Percentiles rank a stretch among this genome's conserved stretches.
Evolutionary conservation across 1,140 invertebrate genomes (phyloP).

Genomic region (Temnothorax longispinosus): DNA sequence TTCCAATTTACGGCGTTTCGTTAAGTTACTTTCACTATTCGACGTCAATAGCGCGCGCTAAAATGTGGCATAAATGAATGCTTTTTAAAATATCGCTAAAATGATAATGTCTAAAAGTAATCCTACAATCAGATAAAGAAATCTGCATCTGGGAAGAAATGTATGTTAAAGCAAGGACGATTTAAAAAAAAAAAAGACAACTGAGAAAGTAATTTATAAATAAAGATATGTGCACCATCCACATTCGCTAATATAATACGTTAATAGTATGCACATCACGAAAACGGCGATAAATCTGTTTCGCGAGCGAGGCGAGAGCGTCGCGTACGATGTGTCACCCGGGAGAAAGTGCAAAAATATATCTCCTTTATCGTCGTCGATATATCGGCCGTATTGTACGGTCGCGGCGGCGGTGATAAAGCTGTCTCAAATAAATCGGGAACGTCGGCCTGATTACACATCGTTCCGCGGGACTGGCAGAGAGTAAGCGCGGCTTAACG

Average conservation of each 20-base stretch:
- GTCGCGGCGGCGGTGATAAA: conserved; percentile 44
- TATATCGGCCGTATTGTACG: conserved; percentile 58
- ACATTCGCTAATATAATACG: background rate
- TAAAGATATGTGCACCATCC: background rate
- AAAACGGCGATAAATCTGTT: conserved; percentile 34
- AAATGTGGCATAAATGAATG: background rate
- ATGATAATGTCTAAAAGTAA: background rate
- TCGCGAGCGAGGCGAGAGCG: conserved; percentile 1
- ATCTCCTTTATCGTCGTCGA: conserved; percentile 52
- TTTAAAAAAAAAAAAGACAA: background rate
- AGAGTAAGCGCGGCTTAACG: conserved; percentile 74
- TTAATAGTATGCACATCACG: conserved; percentile 15
- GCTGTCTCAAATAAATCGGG: conserved; percentile 68
- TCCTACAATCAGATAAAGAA: background rate
- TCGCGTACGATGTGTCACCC: conserved; percentile 11
- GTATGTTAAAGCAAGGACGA: background rate
- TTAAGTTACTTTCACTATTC: conserved; percentile 3
- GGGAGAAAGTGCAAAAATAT: conserved; percentile 58
- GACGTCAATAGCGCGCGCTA: background rate
- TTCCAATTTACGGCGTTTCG: conserved; percentile 30
- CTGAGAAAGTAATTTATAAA: background rate
- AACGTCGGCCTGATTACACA: conserved; percentile 71
- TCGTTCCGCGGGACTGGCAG: conserved; percentile 69
- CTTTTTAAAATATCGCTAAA: background rate
- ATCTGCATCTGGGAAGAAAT: background rate